Evolutionary conservation across 1,140 invertebrate genomes (phyloP).

Genomic region (Cydia splendana): DNA sequence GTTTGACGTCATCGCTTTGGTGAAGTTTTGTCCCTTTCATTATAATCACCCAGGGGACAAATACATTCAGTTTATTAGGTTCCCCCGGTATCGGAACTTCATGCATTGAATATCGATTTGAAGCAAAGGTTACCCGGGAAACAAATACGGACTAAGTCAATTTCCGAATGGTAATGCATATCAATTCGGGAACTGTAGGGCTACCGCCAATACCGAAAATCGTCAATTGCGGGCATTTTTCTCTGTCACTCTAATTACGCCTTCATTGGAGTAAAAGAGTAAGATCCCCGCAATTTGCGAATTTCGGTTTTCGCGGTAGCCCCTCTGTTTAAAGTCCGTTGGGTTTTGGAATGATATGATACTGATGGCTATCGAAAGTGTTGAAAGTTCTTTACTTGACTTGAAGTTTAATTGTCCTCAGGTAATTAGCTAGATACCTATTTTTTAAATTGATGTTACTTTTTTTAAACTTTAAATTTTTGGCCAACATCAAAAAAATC

Average conservation of each 20-base stretch:
- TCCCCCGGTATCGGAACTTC: not conserved
- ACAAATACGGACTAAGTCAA: not conserved
- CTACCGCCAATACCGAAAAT: no score
- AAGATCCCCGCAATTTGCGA: no score
- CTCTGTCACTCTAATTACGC: no score
- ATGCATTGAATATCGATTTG: slow-evolving; percentile 2
- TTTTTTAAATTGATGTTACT: no score
- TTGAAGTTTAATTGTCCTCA: not conserved
- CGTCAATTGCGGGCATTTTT: no score
- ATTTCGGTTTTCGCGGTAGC: no score
- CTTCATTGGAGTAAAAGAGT: no score
- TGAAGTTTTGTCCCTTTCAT: not conserved
- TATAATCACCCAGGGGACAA: not conserved
- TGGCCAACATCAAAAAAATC: no score
- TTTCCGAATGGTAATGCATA: not conserved
- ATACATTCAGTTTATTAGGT: slow-evolving; percentile 12
- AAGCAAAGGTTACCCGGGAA: not conserved
- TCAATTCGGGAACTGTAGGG: not conserved
- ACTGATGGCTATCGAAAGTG: no score
- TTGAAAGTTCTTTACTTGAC: not conserved
- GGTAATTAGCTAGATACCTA: no score
- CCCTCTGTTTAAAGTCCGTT: not conserved
- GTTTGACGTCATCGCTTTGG: not conserved
- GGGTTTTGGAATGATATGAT: not conserved
- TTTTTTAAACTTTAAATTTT: no score